Conservation (phyloP, 2,888 invertebrate genomes). For the Aphidoletes aphidimyza region DNA sequence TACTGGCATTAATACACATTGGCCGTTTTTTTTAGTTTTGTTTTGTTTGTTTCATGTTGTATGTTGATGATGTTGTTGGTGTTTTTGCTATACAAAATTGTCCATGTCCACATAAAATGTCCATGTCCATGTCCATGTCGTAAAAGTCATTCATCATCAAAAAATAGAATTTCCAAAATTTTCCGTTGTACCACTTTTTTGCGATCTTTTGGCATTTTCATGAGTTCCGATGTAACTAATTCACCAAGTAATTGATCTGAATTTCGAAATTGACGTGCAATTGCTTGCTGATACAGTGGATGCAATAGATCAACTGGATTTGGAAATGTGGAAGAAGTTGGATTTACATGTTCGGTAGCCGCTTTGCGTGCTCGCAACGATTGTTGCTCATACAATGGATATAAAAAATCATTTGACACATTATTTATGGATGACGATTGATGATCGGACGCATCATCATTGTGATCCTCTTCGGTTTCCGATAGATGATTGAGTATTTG, state of each 20-base stretch:
- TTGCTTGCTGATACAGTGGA: slow-evolving; percentile 65
- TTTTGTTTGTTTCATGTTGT: too few relatives aligned
- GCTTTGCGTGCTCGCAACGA: not conserved
- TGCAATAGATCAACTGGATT: slow-evolving; percentile 63
- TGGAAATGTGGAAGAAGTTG: slow-evolving; percentile 56
- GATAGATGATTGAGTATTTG: slow-evolving; percentile 33
- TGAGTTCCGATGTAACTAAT: slow-evolving; percentile 65
- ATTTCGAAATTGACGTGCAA: slow-evolving; percentile 61
- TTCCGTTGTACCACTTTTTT: slow-evolving; percentile 65
- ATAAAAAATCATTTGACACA: not conserved
- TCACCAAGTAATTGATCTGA: slow-evolving; percentile 66
- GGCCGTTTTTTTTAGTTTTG: too few relatives aligned
- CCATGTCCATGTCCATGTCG: too few relatives aligned
- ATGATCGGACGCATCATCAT: not conserved
- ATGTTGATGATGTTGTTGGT: too few relatives aligned
- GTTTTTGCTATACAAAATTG: not conserved
- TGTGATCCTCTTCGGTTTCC: not conserved
- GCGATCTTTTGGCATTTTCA: slow-evolving; percentile 66
- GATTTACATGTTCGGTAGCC: slow-evolving; percentile 55
- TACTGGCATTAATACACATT: too few relatives aligned
- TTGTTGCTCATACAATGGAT: slow-evolving; percentile 5
- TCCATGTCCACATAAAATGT: too few relatives aligned
- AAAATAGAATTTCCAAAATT: slow-evolving; percentile 66
- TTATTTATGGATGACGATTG: not conserved
- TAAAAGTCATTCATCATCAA: slow-evolving; percentile 63